Percentiles rank a stretch among this genome's conserved stretches.
Conservation (phyloP, 2,888 invertebrate genomes). For the Heliconius sara region DNA sequence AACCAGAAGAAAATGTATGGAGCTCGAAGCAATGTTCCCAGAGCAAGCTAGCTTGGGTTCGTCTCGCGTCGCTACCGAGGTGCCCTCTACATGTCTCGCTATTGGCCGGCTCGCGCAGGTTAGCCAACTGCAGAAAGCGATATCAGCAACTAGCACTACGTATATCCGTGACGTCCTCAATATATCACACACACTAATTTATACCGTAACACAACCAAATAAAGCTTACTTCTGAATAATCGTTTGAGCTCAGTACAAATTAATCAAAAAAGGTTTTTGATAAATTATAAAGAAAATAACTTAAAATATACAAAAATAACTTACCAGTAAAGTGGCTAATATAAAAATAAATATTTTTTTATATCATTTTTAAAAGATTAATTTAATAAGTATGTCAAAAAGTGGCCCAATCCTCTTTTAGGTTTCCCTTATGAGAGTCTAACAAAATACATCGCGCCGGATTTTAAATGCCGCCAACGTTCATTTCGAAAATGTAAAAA, state of each 20-base stretch:
- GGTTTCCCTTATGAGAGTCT: conserved; percentile 70
- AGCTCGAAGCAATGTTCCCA: conserved; percentile 82
- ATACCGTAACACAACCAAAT: conserved; percentile 39
- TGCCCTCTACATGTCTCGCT: conserved; percentile 74
- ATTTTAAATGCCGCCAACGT: conserved; percentile 83
- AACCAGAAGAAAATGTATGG: conserved; percentile 85
- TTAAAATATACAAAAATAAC: conserved; percentile 45
- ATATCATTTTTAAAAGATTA: conserved; percentile 58
- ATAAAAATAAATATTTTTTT: conserved; percentile 59
- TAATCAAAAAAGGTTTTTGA: conserved; percentile 69
- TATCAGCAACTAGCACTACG: conserved; percentile 74
- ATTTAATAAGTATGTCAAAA: conserved; percentile 81
- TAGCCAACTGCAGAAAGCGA: conserved; percentile 66
- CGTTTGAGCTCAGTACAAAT: conserved; percentile 68
- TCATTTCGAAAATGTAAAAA: conserved; percentile 76
- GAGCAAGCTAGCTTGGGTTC: conserved; percentile 81
- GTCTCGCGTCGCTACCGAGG: conserved; percentile 77
- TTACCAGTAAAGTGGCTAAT: conserved; percentile 44
- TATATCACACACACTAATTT: conserved; percentile 51
- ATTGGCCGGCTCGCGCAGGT: conserved; percentile 69
- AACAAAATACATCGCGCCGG: conserved; percentile 79
- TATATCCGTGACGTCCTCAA: conserved; percentile 76
- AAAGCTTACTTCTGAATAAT: conserved; percentile 52
- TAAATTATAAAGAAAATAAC: conserved; percentile 62
- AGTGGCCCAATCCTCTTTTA: conserved; percentile 72